Conservation (phyloP, 2,888 invertebrate genomes). For the Eristalis intricaria region DNA sequence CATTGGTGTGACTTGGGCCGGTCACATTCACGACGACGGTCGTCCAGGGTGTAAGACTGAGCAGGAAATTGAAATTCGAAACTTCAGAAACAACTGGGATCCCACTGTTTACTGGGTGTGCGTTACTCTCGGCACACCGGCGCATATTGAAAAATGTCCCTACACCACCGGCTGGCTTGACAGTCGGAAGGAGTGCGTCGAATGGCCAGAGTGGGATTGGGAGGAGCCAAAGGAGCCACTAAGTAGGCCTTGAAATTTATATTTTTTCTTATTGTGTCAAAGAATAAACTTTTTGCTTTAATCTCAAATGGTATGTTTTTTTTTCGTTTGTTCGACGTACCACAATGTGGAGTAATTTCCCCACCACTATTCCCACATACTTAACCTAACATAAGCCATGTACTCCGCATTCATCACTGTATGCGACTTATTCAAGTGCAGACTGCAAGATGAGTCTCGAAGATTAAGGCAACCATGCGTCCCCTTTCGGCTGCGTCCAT, state of each 20-base stretch:
- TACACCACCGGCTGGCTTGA: constrained; percentile 73
- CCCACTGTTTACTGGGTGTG: constrained; percentile 77
- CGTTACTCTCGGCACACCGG: constrained; percentile 73
- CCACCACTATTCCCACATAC: no score
- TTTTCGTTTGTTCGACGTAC: no score
- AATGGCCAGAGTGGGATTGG: constrained; percentile 78
- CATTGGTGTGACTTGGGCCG: background rate
- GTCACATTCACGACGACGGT: constrained; percentile 72
- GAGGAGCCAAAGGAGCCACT: constrained; percentile 74
- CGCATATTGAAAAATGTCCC: constrained; percentile 73
- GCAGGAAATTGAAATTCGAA: constrained; percentile 73
- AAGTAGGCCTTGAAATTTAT: constrained; percentile 64
- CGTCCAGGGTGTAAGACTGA: constrained; percentile 75
- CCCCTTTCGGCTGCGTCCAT: no score
- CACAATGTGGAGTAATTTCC: no score
- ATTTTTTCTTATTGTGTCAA: background rate
- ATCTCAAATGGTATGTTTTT: background rate
- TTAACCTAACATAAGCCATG: no score
- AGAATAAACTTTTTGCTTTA: background rate
- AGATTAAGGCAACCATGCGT: no score
- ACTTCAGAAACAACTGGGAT: constrained; percentile 76
- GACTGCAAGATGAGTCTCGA: no score
- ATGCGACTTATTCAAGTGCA: no score
- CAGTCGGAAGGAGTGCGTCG: constrained; percentile 75
- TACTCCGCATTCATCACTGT: no score